Evolutionary conservation across 2,888 invertebrate genomes (phyloP).

Genomic region (Trissolcus brochymenae): DNA sequence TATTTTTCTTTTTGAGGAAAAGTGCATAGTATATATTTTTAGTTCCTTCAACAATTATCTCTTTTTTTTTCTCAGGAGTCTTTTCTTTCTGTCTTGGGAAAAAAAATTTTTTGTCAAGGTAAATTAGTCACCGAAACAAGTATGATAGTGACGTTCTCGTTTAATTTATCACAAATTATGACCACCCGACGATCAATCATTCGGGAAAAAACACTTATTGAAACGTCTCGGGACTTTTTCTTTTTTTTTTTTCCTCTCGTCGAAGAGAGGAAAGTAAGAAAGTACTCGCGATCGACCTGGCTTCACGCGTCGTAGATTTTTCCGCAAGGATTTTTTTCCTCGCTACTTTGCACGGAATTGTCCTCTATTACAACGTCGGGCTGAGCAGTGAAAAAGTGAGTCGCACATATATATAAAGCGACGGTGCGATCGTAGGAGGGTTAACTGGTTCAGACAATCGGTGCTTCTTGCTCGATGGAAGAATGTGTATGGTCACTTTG

Average conservation of each 20-base stretch:
- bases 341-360: conserved; percentile 55
- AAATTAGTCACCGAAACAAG: no score
- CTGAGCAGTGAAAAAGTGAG: conserved; percentile 42
- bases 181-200: conserved; percentile 5
- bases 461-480: conserved; percentile 35
- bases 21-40: no score
- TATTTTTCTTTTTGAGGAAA: no score
- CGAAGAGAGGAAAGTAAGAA: conserved; percentile 46
- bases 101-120: no score
- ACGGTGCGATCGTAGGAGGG: conserved; percentile 39
- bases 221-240: no score
- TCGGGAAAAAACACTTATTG: background rate
- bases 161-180: conserved; percentile 1
- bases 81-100: no score
- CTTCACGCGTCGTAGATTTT: conserved; percentile 45
- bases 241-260: conserved; percentile 24
- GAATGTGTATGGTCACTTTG: conserved; percentile 43
- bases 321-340: conserved; percentile 44
- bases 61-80: no score
- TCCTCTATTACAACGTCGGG: conserved; percentile 38
- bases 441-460: conserved; percentile 59
- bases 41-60: no score
- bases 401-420: conserved; percentile 52
- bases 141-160: no score
- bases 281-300: conserved; percentile 40